Percentiles rank a stretch among this genome's conserved stretches.
phyloP scores from a whole-genome alignment of 2,888 invertebrate genomes.

The Macaria liturata region DNA sequence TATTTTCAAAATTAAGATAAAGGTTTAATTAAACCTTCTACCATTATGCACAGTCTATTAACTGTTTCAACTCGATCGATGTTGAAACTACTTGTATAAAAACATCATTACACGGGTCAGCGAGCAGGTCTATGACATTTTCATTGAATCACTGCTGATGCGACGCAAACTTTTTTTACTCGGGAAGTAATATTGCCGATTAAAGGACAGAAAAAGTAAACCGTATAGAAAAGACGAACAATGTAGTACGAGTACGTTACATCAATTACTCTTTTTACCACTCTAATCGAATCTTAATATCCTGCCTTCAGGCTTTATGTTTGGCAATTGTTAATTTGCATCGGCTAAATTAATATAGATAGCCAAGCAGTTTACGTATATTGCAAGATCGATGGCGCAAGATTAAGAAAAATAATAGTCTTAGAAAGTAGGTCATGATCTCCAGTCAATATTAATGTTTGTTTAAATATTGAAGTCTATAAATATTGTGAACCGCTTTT shows the following conservation, averaged over 20 bases:
- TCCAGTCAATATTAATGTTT: background rate
- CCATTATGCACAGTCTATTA: no score
- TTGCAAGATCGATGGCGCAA: constrained; percentile 26
- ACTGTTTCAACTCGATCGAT: no score
- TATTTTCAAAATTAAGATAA: no score
- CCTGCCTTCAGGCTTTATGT: constrained; percentile 29
- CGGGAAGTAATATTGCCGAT: constrained; percentile 50
- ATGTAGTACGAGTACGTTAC: constrained; percentile 36
- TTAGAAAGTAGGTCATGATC: constrained; percentile 71
- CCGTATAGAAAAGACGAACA: constrained; percentile 33
- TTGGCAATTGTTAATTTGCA: constrained; percentile 15
- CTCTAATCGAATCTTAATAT: constrained; percentile 36
- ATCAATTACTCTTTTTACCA: constrained; percentile 54
- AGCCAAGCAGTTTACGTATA: constrained; percentile 1
- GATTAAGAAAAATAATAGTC: constrained; percentile 45
- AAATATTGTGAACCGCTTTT: no score
- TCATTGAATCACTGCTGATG: constrained; percentile 42
- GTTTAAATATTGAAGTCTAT: no score
- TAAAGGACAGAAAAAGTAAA: constrained; percentile 11
- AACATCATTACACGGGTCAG: constrained; percentile 63
- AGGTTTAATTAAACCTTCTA: no score
- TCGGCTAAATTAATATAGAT: constrained; percentile 6
- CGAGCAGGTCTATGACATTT: constrained; percentile 53
- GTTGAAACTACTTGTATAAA: background rate
- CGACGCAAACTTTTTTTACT: constrained; percentile 54